Evolutionary conservation across 1,140 invertebrate species (phyloP), one percentile per base, ranked within the genome.

Genomic region (Apis cerana): DNA sequence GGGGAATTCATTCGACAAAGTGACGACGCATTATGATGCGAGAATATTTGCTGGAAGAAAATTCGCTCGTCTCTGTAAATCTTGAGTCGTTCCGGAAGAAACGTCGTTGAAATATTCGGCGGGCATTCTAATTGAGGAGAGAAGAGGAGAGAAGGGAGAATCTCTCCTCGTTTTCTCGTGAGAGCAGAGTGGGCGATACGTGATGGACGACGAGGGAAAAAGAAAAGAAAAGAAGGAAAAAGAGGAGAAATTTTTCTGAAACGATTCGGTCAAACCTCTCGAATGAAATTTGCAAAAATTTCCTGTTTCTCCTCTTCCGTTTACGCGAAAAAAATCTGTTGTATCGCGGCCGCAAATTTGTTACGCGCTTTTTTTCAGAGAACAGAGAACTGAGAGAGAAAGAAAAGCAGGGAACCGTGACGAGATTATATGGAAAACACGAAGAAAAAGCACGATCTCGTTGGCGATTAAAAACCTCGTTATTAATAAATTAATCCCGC

Each of bases 11-110:
- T 86, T 87, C 75, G 75, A 74, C 71, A 87, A 75, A 86, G 85
- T 61, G 80, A 79, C 61, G 80, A 79, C 56, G 84, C 85, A 83
- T 87, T 79, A 86, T 79, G 84, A 82, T 86, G 75, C 80, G 74
- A 82, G 80, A 79, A 82, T 86, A 77, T 82, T 85, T 64, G 78
- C 72, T 69, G 27, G 83, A 74, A 59, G 77, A 80, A 80, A 54
- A 85, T 85, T 86, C 85, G 80, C 54, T 64, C 62, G 72, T 54
- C 69, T 68, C 33, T 70, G 75, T 82, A 85, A 87, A 86, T 85
- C 80, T 86, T 69, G 21, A 15, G n/a, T 54, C 27, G 48, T 65
- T 54, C 85, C 48, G 85, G 59, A 85, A 70, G 65, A 43, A 43
- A n/a, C 72, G 43, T n/a, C 54, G 69, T 62, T 82, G 75, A 77